These are phyloP conservation scores for Brachyptera risi DNA, from an alignment of 2,888 invertebrate species.

Conservation along the genomic window DNA sequence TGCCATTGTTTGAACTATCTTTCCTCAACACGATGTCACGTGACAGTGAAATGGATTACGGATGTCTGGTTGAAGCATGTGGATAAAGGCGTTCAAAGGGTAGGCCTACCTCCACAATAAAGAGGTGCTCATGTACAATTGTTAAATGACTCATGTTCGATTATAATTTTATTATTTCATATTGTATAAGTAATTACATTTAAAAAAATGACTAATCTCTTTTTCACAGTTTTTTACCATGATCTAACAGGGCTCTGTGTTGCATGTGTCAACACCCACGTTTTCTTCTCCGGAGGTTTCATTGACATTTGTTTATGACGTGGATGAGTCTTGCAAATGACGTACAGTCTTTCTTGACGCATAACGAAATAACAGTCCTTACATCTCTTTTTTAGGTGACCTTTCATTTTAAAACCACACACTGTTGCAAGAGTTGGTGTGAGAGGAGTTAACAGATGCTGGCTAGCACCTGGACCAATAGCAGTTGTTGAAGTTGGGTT, in stretches of 20 bases:
- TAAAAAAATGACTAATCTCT: slow-evolving; percentile 45
- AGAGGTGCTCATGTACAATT: too few species aligned
- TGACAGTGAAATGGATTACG: too few species aligned
- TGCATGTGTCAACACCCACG: slow-evolving; percentile 72
- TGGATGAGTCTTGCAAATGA: slow-evolving; percentile 70
- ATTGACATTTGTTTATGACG: slow-evolving; percentile 80
- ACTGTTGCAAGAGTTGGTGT: slow-evolving; percentile 42
- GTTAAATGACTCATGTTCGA: neutral
- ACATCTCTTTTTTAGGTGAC: slow-evolving; percentile 64
- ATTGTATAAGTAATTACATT: too few species aligned
- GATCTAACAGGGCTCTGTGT: slow-evolving; percentile 57
- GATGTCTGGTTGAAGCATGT: too few species aligned
- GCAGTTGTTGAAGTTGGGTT: too few species aligned
- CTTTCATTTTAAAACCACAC: slow-evolving; percentile 70
- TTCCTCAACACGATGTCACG: too few species aligned
- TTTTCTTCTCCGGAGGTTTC: slow-evolving; percentile 62
- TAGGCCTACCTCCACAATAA: too few species aligned
- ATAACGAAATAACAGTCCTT: slow-evolving; percentile 72
- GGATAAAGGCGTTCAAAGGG: too few species aligned
- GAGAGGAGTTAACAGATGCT: slow-evolving; percentile 37
- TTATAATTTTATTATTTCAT: neutral
- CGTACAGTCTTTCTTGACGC: slow-evolving; percentile 62
- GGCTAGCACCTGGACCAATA: too few species aligned
- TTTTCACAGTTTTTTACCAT: slow-evolving; percentile 43
- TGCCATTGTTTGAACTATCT: too few species aligned